Base-by-base conservation (phyloP, 2,797 vertebrate genomes). In the Thunnus albacares region DNA sequence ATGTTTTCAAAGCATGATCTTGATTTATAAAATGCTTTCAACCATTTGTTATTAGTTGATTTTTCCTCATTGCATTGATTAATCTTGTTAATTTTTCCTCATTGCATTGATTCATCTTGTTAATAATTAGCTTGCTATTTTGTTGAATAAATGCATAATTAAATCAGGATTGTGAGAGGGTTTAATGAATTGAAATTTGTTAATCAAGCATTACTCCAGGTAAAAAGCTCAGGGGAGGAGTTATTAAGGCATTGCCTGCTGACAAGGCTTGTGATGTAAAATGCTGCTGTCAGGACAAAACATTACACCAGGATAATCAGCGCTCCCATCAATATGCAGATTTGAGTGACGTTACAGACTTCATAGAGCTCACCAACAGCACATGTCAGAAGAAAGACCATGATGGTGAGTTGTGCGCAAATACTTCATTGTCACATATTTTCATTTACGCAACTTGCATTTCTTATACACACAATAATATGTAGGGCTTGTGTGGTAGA, bases 141-240 rank as follows among this genome's bases (percentile, higher is more conserved):
- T 62, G 26, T 49, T 69, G 24, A 73, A 84, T 79, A 55, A 51
- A 76, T 79, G 30, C 51, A 79, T 85, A 55, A 80, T 85, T 76
- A 76, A 81, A 79, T 71, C 20, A 49, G 18, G 26, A 26, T 68
- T 71, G 71, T 64, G 12, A 61, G 71, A 64, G 55, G 41, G n/a
- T 64, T 59, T 69, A 79, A 84, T 80, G 51, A 47, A 77, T 59
- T 4, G 10, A 35, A 22, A 76, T 79, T 65, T 35, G 33, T 66
- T 79, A 71, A 87, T 87, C 56, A 84, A 69, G 51, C 12, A 3
- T 79, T 67, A 65, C 53, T 65, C 41, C 14, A 83, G 71, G 57
- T 72, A 7, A 74, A 86, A 79, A 70, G 47, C 85, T 84, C 69
- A 63, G 26, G 71, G 77, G 67, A 78, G 76, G 75, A 87, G 79